These are phyloP conservation scores for Pecten maximus DNA, from an alignment of 2,888 invertebrate species.

Conservation along the genomic window DNA sequence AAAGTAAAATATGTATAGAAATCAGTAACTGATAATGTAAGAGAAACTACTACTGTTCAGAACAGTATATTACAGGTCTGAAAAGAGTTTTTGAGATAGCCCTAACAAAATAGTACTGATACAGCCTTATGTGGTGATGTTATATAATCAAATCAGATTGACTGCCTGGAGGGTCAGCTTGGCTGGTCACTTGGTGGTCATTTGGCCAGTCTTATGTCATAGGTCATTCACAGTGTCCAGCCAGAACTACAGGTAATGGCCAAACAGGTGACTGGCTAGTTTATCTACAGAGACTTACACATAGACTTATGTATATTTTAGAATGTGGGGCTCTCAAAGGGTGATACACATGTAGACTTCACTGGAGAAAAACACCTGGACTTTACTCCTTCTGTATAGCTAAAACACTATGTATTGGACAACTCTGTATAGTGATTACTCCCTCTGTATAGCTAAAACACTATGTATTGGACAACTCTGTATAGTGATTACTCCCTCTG, in stretches of 20 bases:
- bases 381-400: too few relatives aligned
- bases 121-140: neutral
- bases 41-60: too few relatives aligned
- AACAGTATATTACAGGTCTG: neutral
- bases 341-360: too few relatives aligned
- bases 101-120: neutral
- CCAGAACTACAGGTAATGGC: neutral
- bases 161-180: neutral
- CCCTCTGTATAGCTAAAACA: neutral
- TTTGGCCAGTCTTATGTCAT: slow-evolving; percentile 4
- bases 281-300: neutral
- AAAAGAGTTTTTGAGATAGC: neutral
- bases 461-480: neutral
- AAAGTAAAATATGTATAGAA: too few relatives aligned
- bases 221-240: slow-evolving; percentile 32
- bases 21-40: too few relatives aligned
- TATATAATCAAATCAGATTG: neutral
- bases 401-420: neutral
- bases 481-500: neutral
- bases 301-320: neutral
- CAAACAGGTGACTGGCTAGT: neutral
- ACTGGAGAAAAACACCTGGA: too few relatives aligned
- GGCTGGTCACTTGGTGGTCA: slow-evolving; percentile 13
- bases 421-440: neutral
- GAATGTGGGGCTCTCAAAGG: neutral